phyloP scores from a whole-genome alignment of 2,888 invertebrate genomes.

The Lacanobia wlatinum region DNA sequence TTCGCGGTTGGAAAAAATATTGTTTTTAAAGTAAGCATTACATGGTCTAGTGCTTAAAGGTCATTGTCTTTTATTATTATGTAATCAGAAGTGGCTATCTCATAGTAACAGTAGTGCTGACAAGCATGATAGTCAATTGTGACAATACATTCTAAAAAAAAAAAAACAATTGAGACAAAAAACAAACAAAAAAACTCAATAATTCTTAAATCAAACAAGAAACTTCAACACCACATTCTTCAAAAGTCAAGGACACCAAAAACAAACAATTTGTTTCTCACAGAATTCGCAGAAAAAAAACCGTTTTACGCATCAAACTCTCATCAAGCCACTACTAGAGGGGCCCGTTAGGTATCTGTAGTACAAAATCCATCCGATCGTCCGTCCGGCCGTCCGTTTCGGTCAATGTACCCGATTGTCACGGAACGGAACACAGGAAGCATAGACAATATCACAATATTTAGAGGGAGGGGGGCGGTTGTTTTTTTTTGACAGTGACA shows the following conservation, averaged over 20 bases:
- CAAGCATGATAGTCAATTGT: too few relatives aligned
- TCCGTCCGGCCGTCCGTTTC: conserved; percentile 51
- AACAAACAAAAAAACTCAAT: neutral
- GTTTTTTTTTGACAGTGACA: conserved; percentile 33
- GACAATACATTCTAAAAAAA: neutral
- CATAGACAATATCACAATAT: conserved; percentile 52
- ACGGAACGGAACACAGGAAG: conserved; percentile 70
- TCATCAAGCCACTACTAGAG: conserved; percentile 26
- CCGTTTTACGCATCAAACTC: conserved; percentile 34
- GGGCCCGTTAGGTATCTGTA: conserved; percentile 69
- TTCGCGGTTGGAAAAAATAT: too few relatives aligned
- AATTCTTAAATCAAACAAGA: conserved; percentile 16
- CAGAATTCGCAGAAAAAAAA: conserved; percentile 37
- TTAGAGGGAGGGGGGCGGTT: conserved; percentile 42
- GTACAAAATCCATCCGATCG: conserved; percentile 62
- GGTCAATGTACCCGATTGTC: conserved; percentile 69
- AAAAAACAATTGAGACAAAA: neutral
- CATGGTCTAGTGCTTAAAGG: conserved; percentile 24
- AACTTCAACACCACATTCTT: conserved; percentile 23
- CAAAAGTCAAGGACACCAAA: conserved; percentile 47
- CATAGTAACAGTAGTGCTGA: neutral
- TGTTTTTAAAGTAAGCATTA: neutral
- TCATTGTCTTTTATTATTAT: conserved; percentile 5
- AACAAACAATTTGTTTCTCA: conserved; percentile 15
- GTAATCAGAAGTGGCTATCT: conserved; percentile 1